Conservation (phyloP, 1,140 invertebrate genomes). For the Radopholus similis region DNA sequence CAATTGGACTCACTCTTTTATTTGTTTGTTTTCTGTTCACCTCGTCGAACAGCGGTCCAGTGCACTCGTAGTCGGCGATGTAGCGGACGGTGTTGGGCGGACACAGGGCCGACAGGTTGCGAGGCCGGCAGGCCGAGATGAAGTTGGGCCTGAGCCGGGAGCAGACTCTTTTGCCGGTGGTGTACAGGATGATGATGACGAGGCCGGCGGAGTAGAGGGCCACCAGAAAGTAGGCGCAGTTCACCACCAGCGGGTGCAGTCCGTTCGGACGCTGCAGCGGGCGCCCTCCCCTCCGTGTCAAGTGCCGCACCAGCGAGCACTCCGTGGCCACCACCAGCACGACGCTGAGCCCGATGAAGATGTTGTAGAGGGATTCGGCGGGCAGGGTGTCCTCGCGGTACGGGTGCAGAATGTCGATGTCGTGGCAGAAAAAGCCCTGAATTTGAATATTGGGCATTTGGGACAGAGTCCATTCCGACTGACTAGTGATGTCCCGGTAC, state of each 20-base stretch:
- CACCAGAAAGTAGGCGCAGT: slow-evolving; percentile 32
- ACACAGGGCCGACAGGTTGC: slow-evolving; percentile 34
- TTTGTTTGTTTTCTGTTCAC: too few relatives aligned
- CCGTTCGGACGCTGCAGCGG: slow-evolving; percentile 6
- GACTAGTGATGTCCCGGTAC: too few relatives aligned
- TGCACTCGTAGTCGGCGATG: slow-evolving; percentile 32
- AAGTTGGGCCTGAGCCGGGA: slow-evolving; percentile 46
- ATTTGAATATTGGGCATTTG: background rate
- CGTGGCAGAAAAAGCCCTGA: slow-evolving; percentile 45
- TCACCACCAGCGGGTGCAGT: slow-evolving; percentile 35
- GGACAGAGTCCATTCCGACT: too few relatives aligned
- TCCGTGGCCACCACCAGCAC: slow-evolving; percentile 39
- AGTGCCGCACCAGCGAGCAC: slow-evolving; percentile 38
- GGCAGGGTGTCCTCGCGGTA: slow-evolving; percentile 32
- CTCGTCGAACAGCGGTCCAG: background rate
- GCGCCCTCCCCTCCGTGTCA: slow-evolving; percentile 19
- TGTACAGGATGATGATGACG: slow-evolving; percentile 25
- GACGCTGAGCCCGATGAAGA: background rate
- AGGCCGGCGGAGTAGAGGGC: slow-evolving; percentile 30
- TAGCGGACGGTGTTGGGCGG: slow-evolving; percentile 19
- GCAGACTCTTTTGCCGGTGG: slow-evolving; percentile 47
- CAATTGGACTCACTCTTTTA: too few relatives aligned
- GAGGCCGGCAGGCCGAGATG: slow-evolving; percentile 44
- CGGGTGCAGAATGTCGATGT: slow-evolving; percentile 48
- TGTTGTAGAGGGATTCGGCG: background rate